Evolutionary conservation across 2,113 vertebrate species (phyloP).

Genomic region (Eudorcas thomsonii): DNA sequence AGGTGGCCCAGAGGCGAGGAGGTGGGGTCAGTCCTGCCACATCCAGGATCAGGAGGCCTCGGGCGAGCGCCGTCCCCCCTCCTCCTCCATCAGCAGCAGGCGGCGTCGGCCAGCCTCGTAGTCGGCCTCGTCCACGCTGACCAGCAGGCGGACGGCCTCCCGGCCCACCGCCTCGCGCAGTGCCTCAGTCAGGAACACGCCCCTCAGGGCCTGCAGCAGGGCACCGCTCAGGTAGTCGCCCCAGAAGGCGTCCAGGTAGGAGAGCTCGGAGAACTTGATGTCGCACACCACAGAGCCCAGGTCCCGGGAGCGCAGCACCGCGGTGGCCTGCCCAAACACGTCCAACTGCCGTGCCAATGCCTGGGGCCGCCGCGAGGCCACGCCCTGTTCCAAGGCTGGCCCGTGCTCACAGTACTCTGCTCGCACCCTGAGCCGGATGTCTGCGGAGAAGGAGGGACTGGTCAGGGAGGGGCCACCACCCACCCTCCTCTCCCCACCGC

Average conservation of each 20-base stretch:
- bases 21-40: background rate
- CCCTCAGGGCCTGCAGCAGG: constrained; percentile 90
- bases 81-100: constrained; percentile 81
- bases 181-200: constrained; percentile 92
- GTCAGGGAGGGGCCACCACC: background rate
- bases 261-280: constrained; percentile 93
- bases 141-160: constrained; percentile 89
- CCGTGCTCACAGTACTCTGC: constrained; percentile 92
- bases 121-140: constrained; percentile 93
- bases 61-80: background rate
- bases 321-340: constrained; percentile 89
- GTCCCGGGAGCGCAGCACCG: constrained; percentile 88
- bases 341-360: constrained; percentile 90
- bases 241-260: constrained; percentile 94
- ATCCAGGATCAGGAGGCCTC: constrained; percentile 54
- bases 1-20: background rate
- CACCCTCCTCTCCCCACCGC: background rate
- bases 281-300: constrained; percentile 92
- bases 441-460: constrained; percentile 71
- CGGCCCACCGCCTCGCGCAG: constrained; percentile 88
- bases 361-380: constrained; percentile 88
- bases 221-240: constrained; percentile 91
- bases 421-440: constrained; percentile 90
- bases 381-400: constrained; percentile 85
- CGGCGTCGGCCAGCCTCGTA: constrained; percentile 88